Percentiles rank a stretch among this genome's conserved stretches.
These are phyloP conservation scores for Neotragus moschatus DNA, from an alignment of 2,113 vertebrate species.

Conservation along the genomic window DNA sequence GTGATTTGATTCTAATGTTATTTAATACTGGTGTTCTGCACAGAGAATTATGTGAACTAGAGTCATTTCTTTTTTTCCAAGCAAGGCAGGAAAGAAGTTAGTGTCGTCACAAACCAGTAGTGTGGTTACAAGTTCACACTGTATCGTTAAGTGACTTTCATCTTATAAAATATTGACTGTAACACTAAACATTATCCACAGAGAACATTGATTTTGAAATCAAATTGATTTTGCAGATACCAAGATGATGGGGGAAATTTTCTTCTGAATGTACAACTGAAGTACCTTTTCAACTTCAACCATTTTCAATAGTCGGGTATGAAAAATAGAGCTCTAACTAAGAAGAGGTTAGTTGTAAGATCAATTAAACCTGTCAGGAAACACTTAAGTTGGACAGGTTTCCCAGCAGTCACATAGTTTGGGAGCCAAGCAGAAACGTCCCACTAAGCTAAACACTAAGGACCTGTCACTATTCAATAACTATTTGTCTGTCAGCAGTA, in stretches of 20 bases:
- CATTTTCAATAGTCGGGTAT: conserved; percentile 36
- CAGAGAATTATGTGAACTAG: neutral
- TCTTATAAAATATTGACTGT: neutral
- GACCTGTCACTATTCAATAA: conserved; percentile 17
- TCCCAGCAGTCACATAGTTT: conserved; percentile 60
- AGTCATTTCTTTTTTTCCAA: neutral
- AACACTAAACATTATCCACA: neutral
- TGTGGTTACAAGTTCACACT: neutral
- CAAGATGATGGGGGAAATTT: neutral
- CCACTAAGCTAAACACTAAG: conserved; percentile 30
- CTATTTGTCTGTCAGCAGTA: neutral
- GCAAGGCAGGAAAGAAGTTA: neutral
- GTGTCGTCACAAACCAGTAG: neutral
- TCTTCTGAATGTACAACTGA: neutral
- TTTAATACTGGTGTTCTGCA: neutral
- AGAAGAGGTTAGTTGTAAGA: conserved; percentile 70
- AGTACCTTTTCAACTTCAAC: neutral
- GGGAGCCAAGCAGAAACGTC: conserved; percentile 53
- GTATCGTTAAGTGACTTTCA: neutral
- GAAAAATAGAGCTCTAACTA: conserved; percentile 58
- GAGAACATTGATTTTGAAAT: neutral
- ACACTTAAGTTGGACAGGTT: conserved; percentile 63
- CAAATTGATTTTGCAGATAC: neutral
- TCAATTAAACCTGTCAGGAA: conserved; percentile 64
- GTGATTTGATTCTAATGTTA: neutral